A percentile compares a stretch with the other conserved stretches of the same genome.
Evolutionary conservation across 1,140 invertebrate species (phyloP).

Genomic region (Drosophila chauvacae): DNA sequence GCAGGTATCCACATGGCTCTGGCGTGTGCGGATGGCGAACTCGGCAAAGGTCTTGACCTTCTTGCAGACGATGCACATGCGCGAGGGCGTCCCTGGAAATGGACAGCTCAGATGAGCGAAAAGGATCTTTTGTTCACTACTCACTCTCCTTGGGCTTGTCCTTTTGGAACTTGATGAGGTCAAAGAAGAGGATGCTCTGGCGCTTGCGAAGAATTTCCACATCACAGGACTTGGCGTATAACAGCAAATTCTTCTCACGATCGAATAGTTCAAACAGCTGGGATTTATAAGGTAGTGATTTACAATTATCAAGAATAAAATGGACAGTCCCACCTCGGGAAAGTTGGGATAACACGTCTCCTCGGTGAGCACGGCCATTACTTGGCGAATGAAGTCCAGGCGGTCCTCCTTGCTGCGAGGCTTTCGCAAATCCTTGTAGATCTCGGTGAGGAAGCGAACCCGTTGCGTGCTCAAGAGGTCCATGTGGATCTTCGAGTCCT

Average conservation of each 20-base stretch:
- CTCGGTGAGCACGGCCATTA: slow-evolving; percentile 61
- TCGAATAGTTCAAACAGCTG: slow-evolving; percentile 79
- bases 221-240: slow-evolving; percentile 70
- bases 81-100: slow-evolving; percentile 52
- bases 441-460: slow-evolving; percentile 85
- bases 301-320: background rate
- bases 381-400: slow-evolving; percentile 59
- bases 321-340: slow-evolving; percentile 51
- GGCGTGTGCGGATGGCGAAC: slow-evolving; percentile 75
- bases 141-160: slow-evolving; percentile 40
- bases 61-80: slow-evolving; percentile 82
- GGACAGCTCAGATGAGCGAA: background rate
- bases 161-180: slow-evolving; percentile 75
- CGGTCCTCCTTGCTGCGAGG: slow-evolving; percentile 55
- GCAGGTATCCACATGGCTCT: slow-evolving; percentile 80
- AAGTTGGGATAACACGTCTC: slow-evolving; percentile 74
- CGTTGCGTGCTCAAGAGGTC: slow-evolving; percentile 87
- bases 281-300: background rate
- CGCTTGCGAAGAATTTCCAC: slow-evolving; percentile 75
- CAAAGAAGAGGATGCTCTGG: slow-evolving; percentile 75
- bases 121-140: background rate
- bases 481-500: slow-evolving; percentile 85
- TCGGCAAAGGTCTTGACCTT: slow-evolving; percentile 67
- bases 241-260: slow-evolving; percentile 75
- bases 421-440: slow-evolving; percentile 85